Base-by-base conservation (phyloP, 2,888 invertebrate genomes). In the Xestoiulus laeticollis region DNA sequence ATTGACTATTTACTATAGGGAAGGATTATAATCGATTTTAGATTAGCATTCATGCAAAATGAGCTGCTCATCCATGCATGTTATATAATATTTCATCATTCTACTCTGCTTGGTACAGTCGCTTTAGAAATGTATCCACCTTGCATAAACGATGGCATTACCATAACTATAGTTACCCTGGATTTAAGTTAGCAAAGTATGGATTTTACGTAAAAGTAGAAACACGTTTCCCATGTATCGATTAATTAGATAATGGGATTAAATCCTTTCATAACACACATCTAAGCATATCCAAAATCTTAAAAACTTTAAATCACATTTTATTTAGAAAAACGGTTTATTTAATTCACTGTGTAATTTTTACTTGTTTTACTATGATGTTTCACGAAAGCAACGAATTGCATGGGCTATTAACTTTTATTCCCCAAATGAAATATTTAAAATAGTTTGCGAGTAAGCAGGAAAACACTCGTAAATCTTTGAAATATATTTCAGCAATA, bases 1-100 rank as follows among this genome's bases (percentile, higher is more conserved):
- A 78, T 78, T 78, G 30, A 78, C 30, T 78, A 78, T 78, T 78
- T 78, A 78, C 78, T 32, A 30, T 26, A 78, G 16, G 38, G 26
- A 16, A 78, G 30, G 30, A 78, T 78, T 14, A 78, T 30, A 14
- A 78, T 78, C 78, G 78, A 78, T 78, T 78, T 78, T 78, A 78
- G 78, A 78, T 78, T 78, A 32, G 14, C 78, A 32, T 78, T 30
- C 78, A 78, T 78, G 78, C 26, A 30, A 30, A 30, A 78, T 32
- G 78, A 30, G 30, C 30, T 12, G 78, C 30, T 78, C 30, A 30
- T 16, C 16, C 78, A 30, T 78, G 30, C 78, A 32, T 78, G 30
- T 3, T 32, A 78, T 78, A 78, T 78, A 78, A 16, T 30, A 78
- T 26, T 78, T 78, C 30, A 78, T 78, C 78, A 32, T 30, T 30